These are phyloP conservation scores for Clarias platycephalus DNA, from an alignment of 2,797 vertebrate genomes.

Conservation along the genomic window DNA sequence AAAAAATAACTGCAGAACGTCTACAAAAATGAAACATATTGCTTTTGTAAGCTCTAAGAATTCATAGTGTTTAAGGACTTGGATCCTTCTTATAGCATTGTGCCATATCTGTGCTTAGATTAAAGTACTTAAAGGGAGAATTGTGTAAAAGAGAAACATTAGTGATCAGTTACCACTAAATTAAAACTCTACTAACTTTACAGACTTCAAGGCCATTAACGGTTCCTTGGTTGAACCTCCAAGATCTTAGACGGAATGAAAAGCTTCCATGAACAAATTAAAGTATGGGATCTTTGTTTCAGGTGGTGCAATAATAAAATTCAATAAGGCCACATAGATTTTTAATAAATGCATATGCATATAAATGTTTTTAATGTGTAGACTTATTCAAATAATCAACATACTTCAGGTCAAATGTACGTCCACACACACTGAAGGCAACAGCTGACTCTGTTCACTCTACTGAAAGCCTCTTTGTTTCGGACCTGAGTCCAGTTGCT, in stretches of 20 bases:
- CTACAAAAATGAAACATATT: background rate
- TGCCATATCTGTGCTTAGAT: background rate
- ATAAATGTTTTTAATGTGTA: conserved; percentile 5
- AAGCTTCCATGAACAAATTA: background rate
- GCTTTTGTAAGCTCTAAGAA: background rate
- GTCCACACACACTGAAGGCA: conserved; percentile 20
- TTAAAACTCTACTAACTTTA: background rate
- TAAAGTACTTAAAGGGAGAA: background rate
- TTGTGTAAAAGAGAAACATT: background rate
- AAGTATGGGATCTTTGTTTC: background rate
- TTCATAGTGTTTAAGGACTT: background rate
- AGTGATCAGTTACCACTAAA: background rate
- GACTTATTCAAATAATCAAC: background rate
- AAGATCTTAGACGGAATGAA: background rate
- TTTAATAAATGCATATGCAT: background rate
- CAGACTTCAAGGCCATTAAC: background rate
- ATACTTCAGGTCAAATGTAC: conserved; percentile 15
- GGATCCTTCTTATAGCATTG: background rate
- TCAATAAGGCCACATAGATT: background rate
- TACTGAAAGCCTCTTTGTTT: conserved; percentile 40
- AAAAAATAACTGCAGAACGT: background rate
- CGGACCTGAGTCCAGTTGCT: conserved; percentile 47
- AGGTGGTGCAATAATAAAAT: background rate
- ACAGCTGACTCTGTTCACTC: conserved; percentile 46
- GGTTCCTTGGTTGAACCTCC: background rate